phyloP scores from a whole-genome alignment of 2,113 vertebrate species.

The Clarias gariepinus region DNA sequence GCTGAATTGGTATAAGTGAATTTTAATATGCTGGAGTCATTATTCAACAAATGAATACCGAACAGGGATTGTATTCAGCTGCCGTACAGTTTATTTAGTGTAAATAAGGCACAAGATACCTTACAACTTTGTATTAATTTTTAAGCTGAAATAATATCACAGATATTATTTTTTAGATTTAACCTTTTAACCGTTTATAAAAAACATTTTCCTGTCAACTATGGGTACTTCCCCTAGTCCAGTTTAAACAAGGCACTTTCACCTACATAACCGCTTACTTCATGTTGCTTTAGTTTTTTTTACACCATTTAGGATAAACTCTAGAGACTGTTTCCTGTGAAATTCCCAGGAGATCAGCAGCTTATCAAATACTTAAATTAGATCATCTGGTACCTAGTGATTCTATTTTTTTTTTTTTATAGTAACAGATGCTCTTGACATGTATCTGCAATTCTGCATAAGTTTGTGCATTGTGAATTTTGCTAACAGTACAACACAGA shows the following conservation, averaged over 20 bases:
- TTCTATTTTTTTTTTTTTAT: background rate
- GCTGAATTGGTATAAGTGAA: too few relatives aligned
- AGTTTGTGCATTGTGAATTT: background rate
- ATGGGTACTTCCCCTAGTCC: too few relatives aligned
- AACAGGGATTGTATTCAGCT: too few relatives aligned
- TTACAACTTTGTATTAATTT: too few relatives aligned
- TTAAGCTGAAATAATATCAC: too few relatives aligned
- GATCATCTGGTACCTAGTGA: background rate
- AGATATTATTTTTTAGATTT: too few relatives aligned
- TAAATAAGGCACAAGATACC: too few relatives aligned
- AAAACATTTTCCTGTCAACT: too few relatives aligned
- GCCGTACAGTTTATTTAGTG: too few relatives aligned
- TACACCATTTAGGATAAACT: background rate
- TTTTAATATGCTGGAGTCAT: too few relatives aligned
- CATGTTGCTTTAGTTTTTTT: background rate
- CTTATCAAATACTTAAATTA: background rate
- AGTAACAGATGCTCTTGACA: background rate
- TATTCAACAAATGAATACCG: too few relatives aligned
- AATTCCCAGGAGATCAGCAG: background rate
- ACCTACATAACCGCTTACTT: background rate
- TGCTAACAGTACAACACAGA: background rate
- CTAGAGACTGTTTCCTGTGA: background rate
- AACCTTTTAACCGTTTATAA: too few relatives aligned
- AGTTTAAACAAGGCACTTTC: background rate
- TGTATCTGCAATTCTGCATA: background rate